Conservation (phyloP, 1,140 invertebrate genomes). For the Hesperophylax magnus region DNA sequence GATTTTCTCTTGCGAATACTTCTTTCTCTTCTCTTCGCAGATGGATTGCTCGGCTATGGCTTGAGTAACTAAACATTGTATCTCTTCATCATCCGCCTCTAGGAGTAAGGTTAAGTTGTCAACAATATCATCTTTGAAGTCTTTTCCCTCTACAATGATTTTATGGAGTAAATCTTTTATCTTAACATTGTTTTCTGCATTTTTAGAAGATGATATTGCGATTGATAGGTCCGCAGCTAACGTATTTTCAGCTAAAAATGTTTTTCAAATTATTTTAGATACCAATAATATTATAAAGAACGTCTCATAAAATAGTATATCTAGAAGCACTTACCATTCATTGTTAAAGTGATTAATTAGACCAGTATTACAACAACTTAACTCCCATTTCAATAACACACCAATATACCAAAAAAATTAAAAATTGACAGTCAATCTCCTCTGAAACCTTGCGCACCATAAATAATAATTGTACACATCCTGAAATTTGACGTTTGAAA, state of each 20-base stretch:
- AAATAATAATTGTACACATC: no score
- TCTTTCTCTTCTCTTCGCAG: conserved; percentile 76
- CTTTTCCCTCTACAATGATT: conserved; percentile 63
- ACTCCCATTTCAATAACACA: conserved; percentile 8
- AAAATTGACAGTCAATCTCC: conserved; percentile 14
- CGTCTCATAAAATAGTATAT: background rate
- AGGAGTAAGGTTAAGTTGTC: conserved; percentile 63
- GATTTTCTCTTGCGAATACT: conserved; percentile 74
- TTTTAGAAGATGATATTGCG: conserved; percentile 10
- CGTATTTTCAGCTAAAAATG: no score
- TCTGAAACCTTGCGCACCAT: background rate
- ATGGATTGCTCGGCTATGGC: conserved; percentile 82
- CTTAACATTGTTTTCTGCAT: conserved; percentile 14
- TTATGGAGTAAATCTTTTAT: conserved; percentile 44
- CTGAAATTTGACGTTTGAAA: conserved; percentile 7
- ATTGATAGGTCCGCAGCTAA: conserved; percentile 12
- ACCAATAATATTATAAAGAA: background rate
- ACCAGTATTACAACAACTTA: background rate
- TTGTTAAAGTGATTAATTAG: conserved; percentile 2
- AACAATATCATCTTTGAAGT: conserved; percentile 65
- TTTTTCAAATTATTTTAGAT: no score
- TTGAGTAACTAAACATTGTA: conserved; percentile 70
- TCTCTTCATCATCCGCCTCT: conserved; percentile 61
- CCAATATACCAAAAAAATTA: conserved; percentile 15
- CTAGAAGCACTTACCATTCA: conserved; percentile 26